phyloP scores from a whole-genome alignment of 2,797 vertebrate species.

The Sebastes trivittatus region DNA sequence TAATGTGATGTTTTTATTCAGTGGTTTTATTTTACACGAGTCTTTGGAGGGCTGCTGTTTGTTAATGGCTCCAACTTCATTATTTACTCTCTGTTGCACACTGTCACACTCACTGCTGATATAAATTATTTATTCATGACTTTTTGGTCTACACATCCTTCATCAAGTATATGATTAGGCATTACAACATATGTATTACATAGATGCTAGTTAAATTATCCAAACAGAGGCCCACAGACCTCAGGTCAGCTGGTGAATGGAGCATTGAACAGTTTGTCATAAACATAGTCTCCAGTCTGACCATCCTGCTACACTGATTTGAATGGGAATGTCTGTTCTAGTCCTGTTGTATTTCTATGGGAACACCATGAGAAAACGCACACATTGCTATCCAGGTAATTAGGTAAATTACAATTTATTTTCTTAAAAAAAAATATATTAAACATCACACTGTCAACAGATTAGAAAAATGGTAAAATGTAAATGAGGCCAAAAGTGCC shows the following conservation, averaged over 20 bases:
- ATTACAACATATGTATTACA: no score
- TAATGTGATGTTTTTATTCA: not conserved
- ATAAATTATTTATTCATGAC: not conserved
- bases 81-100: not conserved
- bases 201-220: no score
- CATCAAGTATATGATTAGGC: not conserved
- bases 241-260: no score
- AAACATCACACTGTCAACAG: not conserved
- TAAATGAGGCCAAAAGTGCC: no score
- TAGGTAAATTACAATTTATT: rapidly evolving
- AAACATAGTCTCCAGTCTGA: rapidly evolving
- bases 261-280: no score
- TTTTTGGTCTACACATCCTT: not conserved
- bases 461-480: no score
- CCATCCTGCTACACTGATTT: no score
- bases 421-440: not conserved
- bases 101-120: not conserved
- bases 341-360: no score
- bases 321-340: no score
- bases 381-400: not conserved
- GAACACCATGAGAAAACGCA: not conserved
- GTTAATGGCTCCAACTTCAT: not conserved
- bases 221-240: no score
- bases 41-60: no score
- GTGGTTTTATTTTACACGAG: not conserved